Base-by-base conservation (phyloP, 2,797 vertebrate genomes). In the Taeniopygia guttata region DNA sequence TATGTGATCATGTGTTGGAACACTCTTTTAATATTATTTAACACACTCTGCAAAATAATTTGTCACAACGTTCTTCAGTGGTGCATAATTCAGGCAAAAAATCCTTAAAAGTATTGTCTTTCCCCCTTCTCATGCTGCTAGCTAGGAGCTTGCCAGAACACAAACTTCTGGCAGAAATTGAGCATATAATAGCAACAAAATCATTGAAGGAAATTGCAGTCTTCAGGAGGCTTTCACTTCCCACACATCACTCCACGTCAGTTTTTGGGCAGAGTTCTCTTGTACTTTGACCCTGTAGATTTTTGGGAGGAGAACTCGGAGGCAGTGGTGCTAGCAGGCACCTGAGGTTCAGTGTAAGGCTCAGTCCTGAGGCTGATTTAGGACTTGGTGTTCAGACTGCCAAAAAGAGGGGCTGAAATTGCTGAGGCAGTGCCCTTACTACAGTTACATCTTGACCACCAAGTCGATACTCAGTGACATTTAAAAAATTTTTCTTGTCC, bases 131-230 rank as follows among this genome's bases (percentile, higher is more conserved):
- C n/a, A 20, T 45, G 63, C 70, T 46, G 64, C 56, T 89, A 77
- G 34, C 43, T 70, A 80, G 49, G 43, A 89, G 68, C 75, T 83
- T 85, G 62, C 56, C 78, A 84, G 76, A 92, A 89, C n/a, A 68
- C 43, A 59, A 91, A 87, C n/a, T 85, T 87, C 76, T 87, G 87
- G 72, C 59, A 95, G 80, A 82, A 95, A 91, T 3, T 72, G 58
- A 83, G 45, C 48, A 29, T 48, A 34, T 75, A 93, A 92, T n/a
- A 81, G 29, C 64, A 83, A 10, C 43, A 78, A 91, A 94, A 81
- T 68, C 27, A 63, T 2, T 68, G 72, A 84, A 89, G 42, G 60
- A 90, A 96, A 90, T 84, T 64, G 46, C 48, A 88, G 83, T 10
- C 42, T 94, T 92, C 32, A 27, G 64, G 42, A 89, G 78, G 56